Evolutionary conservation across 2,113 vertebrate genomes (phyloP).

Genomic region (Syngnathus floridae): DNA sequence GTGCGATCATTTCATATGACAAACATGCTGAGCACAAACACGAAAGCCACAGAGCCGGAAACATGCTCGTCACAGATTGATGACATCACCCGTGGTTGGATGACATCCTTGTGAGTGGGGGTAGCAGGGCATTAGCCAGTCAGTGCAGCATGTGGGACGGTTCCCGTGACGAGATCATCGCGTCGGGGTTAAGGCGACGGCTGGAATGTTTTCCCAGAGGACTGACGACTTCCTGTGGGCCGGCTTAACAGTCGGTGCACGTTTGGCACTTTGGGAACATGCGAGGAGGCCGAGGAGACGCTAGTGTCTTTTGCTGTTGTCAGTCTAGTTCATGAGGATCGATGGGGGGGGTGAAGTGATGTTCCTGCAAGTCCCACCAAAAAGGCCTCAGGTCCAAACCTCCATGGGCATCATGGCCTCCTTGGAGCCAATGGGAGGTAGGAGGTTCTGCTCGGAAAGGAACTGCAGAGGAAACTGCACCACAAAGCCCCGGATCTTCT

Average conservation of each 20-base stretch:
- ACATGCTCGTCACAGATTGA: background rate
- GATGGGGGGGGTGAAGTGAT: background rate
- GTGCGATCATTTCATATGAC: too few species aligned
- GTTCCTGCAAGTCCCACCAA: background rate
- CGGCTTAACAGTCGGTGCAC: too few species aligned
- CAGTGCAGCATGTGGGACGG: too few species aligned
- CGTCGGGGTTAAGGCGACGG: too few species aligned
- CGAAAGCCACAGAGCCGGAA: background rate
- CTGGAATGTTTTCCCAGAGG: too few species aligned
- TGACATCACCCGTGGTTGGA: too few species aligned
- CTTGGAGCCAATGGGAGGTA: conserved; percentile 89
- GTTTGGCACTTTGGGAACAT: too few species aligned
- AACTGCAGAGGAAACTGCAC: conserved; percentile 94
- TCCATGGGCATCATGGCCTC: conserved; percentile 96
- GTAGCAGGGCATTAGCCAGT: too few species aligned
- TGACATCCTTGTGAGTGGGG: too few species aligned
- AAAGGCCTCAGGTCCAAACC: conserved; percentile 83
- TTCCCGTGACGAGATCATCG: too few species aligned
- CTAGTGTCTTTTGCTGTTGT: background rate
- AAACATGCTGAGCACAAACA: background rate
- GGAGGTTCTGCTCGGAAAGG: conserved; percentile 82
- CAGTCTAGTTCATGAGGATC: background rate
- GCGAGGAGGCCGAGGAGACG: too few species aligned
- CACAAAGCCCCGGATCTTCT: conserved; percentile 89
- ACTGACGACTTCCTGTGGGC: too few species aligned